Base-by-base conservation (phyloP, 30 jellyfish, hydroid and myxozoan species). In the Chrysaora quinquecirrha region DNA sequence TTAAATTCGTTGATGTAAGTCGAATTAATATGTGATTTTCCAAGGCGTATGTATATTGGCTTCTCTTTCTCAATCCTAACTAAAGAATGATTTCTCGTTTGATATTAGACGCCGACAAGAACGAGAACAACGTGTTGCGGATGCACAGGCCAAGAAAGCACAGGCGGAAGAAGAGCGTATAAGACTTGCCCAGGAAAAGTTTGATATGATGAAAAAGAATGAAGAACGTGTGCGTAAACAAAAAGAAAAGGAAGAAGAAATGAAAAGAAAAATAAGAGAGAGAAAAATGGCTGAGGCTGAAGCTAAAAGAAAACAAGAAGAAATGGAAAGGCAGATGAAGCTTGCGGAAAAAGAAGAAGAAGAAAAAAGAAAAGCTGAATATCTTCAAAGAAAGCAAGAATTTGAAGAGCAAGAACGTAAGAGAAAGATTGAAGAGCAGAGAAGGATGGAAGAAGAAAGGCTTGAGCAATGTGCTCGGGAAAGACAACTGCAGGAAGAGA, bases 231-330 rank as follows among this genome's bases (percentile, higher is more conserved):
- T 71, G 2, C 47, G 79, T 19, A 87, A 76, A 58, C 32, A 54
- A 29, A 87, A 78, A 66, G 98, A 93, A 47, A 52, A 81, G 38
- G 98, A 87, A 67, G 98, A 87, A 23, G 87, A 82, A 56, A 80
- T 66, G 66, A 93, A 93, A 80, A 81, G 93, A 32, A 71, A 75
- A 64, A 23, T 21, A 25, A 87, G 98, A 48, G 97, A 93, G 35
- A 32, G 75, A 64, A 93, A 93, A 52, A 75, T 46, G 84, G 98
- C 98, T 3, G 96, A 75, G 31, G 98, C 94, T 25, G 97, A 93
- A 31, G 96, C 94, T 2, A 92, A 97, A 35, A 75, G 98, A 46
- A 58, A 34, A 33, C 63, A 71, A 12, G 98, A 93, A 56, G 98
- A 93, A 61, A 85, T 23, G 22, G 97, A 87, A 63, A 65, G 81